phyloP scores from a whole-genome alignment of 2,113 vertebrate genomes.

The Aptenodytes forsteri region DNA sequence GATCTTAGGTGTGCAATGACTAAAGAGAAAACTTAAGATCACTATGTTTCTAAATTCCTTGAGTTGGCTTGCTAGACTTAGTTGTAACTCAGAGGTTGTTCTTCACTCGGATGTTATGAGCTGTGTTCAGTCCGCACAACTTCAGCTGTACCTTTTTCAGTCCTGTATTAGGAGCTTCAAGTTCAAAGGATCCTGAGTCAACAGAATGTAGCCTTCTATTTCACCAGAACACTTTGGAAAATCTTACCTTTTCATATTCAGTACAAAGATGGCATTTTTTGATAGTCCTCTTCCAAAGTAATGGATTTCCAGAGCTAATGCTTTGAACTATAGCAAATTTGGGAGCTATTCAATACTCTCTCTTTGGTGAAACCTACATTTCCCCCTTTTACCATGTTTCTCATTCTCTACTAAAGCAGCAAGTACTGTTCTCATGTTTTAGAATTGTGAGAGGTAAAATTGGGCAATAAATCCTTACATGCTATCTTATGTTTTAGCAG shows the following conservation, averaged over 20 bases:
- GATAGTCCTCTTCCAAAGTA: not conserved
- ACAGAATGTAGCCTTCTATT: not conserved
- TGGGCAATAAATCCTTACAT: constrained; percentile 68
- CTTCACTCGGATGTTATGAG: not conserved
- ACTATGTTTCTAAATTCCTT: not conserved
- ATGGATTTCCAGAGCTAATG: not conserved
- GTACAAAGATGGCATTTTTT: not conserved
- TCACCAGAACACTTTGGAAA: not conserved
- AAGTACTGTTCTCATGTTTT: not conserved
- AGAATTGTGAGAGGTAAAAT: constrained; percentile 58
- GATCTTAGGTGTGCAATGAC: not conserved
- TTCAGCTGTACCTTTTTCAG: not conserved
- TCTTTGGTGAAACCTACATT: not conserved
- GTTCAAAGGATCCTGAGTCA: not conserved
- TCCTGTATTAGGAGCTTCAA: not conserved
- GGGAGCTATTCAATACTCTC: not conserved
- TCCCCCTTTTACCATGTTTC: not conserved
- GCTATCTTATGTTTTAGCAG: constrained; percentile 67
- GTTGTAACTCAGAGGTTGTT: not conserved
- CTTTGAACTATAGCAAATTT: not conserved
- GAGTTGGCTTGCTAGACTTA: not conserved
- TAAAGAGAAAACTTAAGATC: not conserved
- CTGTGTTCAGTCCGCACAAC: not conserved
- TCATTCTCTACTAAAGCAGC: not conserved
- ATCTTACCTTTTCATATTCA: not conserved